Evolutionary conservation across 2,113 vertebrate genomes (phyloP), one percentile per base, ranked within the genome.

Genomic region (Lampris megalopsis): DNA sequence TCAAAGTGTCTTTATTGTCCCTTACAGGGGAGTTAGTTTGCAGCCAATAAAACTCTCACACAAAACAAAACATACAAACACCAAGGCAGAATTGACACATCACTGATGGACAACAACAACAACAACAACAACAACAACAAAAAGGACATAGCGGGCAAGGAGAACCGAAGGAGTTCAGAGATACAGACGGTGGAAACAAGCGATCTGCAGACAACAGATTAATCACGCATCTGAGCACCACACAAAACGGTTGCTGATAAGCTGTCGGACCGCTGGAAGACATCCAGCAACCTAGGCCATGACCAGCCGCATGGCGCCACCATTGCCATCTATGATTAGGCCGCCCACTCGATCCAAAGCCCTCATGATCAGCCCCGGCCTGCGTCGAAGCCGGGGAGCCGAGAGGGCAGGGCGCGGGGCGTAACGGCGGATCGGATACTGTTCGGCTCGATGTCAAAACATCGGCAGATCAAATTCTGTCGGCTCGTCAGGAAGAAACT

Each of bases 391-490:
- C 52, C 47, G 50, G 9, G 35, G 62, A 1, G 6, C 9, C 6
- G 9, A 3, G 42, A 58, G 8, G 13, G 2, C 24, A 35, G 47
- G 52, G 42, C 52, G 52, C 2, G 42, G 63, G 57, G 79, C 70
- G 63, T 7, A 9, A 6, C 67, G 61, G 73, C 41, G 36, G 64
- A 73, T 83, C 69, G 80, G 71, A 82, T 80, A 75, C 59, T 9
- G 10, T 52, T 63, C 47, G 41, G 48, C 52, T 67, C 60, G 41
- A 47, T 40, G 64, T 60, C 61, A 24, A 35, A 82, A 80, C 73
- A 53, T 66, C 81, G 68, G 65, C 68, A 4, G 68, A 90, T 93
- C 88, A 81, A 24, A 91, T 94, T 91, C 81, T 77, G 63, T 9
- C 8, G n/a, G 5, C 2, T 88, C 88, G 91, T 87, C 89, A 76